Conservation (phyloP, 2,113 vertebrate species). For the Sturnus vulgaris region DNA sequence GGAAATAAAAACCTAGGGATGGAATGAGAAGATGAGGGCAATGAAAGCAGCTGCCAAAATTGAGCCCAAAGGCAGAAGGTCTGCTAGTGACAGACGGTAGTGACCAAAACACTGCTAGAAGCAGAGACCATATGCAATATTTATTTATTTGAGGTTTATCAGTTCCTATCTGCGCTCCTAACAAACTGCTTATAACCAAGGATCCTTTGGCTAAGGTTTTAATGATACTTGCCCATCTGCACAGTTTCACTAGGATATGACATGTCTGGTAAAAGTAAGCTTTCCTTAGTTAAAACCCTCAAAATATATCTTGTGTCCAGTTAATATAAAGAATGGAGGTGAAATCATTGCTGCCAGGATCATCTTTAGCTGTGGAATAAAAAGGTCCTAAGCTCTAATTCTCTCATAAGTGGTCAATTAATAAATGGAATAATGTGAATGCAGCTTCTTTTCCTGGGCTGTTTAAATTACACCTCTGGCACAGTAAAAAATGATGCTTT, state of each 20-base stretch:
- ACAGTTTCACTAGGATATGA: not conserved
- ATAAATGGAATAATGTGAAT: rapidly evolving
- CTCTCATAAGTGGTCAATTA: not conserved
- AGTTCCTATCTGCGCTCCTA: not conserved
- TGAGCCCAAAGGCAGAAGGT: conserved; percentile 48
- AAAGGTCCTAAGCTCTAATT: not conserved
- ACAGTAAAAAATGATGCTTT: not conserved
- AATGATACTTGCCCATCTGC: not conserved
- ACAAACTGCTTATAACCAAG: not conserved
- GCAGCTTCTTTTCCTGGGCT: not conserved
- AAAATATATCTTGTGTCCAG: not conserved
- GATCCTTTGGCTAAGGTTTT: not conserved
- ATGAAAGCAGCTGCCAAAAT: conserved; percentile 33
- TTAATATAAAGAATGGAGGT: not conserved
- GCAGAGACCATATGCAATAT: conserved; percentile 2
- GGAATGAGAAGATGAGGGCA: conserved; percentile 10
- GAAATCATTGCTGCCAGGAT: not conserved
- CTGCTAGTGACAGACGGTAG: conserved; percentile 51
- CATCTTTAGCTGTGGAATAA: not conserved
- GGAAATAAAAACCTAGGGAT: not conserved
- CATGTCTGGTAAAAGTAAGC: not conserved
- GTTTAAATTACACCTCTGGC: not conserved
- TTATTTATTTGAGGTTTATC: conserved; percentile 15
- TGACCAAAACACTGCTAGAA: conserved; percentile 41
- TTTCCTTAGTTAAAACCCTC: not conserved